Evolutionary conservation across 1,140 invertebrate genomes (phyloP).

Genomic region (Sinella curviseta): DNA sequence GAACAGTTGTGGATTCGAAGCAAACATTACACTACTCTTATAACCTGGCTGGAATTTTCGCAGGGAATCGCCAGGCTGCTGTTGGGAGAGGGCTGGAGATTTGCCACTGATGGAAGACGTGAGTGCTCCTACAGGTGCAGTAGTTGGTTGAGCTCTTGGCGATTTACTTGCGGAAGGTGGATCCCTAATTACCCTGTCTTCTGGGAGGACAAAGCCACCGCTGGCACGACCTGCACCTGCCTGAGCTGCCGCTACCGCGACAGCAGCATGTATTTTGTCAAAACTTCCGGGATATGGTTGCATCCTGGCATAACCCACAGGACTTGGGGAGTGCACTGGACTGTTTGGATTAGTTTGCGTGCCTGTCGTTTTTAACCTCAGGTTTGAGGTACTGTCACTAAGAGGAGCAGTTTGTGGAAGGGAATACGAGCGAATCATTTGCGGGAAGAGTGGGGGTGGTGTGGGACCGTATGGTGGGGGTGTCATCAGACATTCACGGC

Average conservation of each 20-base stretch:
- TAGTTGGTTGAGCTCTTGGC: neutral
- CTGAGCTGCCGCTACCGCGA: neutral
- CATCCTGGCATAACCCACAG: neutral
- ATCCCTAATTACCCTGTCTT: constrained; percentile 21
- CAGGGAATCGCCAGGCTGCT: neutral
- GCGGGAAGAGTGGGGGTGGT: constrained; percentile 14
- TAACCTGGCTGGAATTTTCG: constrained; percentile 7
- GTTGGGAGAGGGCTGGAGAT: neutral
- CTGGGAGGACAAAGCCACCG: neutral
- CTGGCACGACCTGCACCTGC: neutral
- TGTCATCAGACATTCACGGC: constrained; percentile 38
- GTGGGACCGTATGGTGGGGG: neutral
- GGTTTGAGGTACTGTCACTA: neutral
- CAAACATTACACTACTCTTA: constrained; percentile 47
- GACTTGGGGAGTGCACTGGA: constrained; percentile 37
- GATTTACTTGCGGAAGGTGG: neutral
- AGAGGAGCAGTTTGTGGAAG: constrained; percentile 40
- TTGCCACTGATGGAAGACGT: neutral
- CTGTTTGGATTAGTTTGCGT: constrained; percentile 47
- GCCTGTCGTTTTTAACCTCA: constrained; percentile 37
- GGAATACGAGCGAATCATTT: constrained; percentile 46
- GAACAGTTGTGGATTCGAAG: constrained; percentile 46
- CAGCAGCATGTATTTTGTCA: constrained; percentile 29
- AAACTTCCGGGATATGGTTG: constrained; percentile 34
- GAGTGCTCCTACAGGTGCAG: neutral